Evolutionary conservation across 2,797 vertebrate genomes (phyloP).

Genomic region (Pelochelys cantorii): DNA sequence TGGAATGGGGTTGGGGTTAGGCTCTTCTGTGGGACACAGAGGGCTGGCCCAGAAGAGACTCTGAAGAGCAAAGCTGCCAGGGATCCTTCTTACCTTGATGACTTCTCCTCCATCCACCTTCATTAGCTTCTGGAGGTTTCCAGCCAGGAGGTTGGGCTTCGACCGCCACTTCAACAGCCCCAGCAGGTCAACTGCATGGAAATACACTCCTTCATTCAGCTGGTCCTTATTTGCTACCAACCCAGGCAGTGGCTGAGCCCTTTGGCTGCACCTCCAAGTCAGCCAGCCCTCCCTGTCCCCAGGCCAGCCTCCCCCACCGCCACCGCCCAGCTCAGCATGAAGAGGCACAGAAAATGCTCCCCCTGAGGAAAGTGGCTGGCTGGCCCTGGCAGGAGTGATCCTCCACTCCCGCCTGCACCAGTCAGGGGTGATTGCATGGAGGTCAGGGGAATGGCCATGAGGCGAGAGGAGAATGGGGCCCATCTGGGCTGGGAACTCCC

Average conservation of each 20-base stretch:
- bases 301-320: neutral
- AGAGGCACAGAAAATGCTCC: neutral
- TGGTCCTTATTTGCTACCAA: fast-evolving
- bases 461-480: neutral
- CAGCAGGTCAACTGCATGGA: constrained; percentile 67
- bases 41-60: too few species aligned
- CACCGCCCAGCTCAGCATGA: neutral
- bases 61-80: neutral
- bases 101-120: constrained; percentile 74
- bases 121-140: constrained; percentile 75
- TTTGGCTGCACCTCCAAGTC: neutral
- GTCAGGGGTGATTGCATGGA: neutral
- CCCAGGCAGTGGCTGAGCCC: neutral
- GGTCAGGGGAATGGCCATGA: neutral
- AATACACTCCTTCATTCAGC: neutral
- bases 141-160: constrained; percentile 56
- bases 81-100: constrained; percentile 62
- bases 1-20: too few species aligned
- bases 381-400: neutral
- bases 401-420: neutral
- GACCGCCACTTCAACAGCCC: constrained; percentile 76
- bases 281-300: neutral
- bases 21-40: too few species aligned
- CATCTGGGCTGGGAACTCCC: neutral
- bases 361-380: neutral